Evolutionary conservation across 2,797 vertebrate genomes (phyloP), one percentile per base, ranked within the genome.

Genomic region (Brotogeris chrysoptera): DNA sequence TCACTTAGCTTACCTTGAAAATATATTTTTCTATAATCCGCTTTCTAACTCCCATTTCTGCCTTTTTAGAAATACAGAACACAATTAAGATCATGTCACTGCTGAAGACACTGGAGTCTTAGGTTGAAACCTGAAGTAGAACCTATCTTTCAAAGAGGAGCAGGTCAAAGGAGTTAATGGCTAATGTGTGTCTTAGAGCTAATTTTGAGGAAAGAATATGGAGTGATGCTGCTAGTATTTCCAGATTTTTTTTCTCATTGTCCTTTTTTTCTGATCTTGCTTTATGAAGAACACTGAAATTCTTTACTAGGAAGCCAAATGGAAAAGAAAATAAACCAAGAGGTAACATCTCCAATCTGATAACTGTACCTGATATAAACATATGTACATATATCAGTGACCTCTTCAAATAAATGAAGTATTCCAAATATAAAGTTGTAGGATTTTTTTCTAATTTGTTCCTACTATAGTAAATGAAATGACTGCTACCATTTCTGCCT

Each of bases 81-180:
- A 95, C 78, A 95, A 88, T 96, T 96, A 95, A 82, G 93, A 96
- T 95, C 94, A 94, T 97, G 93, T 95, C 91, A 95, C 65, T 53
- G 53, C 61, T 88, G 88, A 88, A 95, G 55, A 90, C 91, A 63
- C 82, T 80, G 85, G 89, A 95, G 83, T 86, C 92, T 97, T 82
- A 96, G 91, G 93, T 94, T 95, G 92, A 95, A 96, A 92, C 83
- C 93, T 88, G 72, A 79, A 91, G 80, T 86, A 88, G 80, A 93
- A 83, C 81, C 50, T 88, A 59, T 95, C 89, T 96, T 93, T 95
- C 93, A 93, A 80, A 90, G 79, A 95, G 95, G 81, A 95, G 21
- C 27, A 59, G 96, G 96, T 97, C 97, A 97, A 86, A 94, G 55
- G 83, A 96, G 95, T 96, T 97, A 97, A 96, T 96, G 94, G 95